Base-by-base conservation (phyloP, 2,797 vertebrate species). In the Mareca strepera region DNA sequence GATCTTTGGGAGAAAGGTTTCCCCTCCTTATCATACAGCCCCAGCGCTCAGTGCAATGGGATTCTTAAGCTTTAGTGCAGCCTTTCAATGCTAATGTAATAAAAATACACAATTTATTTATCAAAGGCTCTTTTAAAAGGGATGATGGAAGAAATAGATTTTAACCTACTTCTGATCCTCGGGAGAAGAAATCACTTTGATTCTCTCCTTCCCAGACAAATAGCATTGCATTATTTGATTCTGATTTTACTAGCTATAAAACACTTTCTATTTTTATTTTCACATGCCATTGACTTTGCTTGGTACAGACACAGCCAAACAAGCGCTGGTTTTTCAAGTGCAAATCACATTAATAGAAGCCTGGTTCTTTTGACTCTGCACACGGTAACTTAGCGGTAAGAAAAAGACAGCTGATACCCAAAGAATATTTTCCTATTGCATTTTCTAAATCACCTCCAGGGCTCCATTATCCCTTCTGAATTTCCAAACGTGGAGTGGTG, bases 231-330 rank as follows among this genome's bases (percentile, higher is more conserved):
- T 89, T 93, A 29, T 58, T 94, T 92, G 84, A 52, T 85, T 95
- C 77, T 93, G 88, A 92, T 91, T 92, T 92, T 95, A 93, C 93
- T 93, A 94, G 74, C 92, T 93, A 76, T 83, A 94, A 94, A 88
- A 63, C 84, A 31, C 41, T 58, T 93, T 86, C 78, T 80, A 58
- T 92, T 91, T 95, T 92, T 94, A 48, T 89, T 91, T 86, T 89
- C 94, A 95, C 90, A 87, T 95, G 70, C 84, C 93, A 76, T 29
- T 87, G 84, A 82, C 70, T 92, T 91, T 78, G 91, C 88, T 90
- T 87, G 78, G 86, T 88, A 59, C 64, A 68, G 69, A 28, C 62
- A 81, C 26, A 59, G 72, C 62, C 35, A 52, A 93, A 72, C n/a
- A 72, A 46, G 35, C 23, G 5, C 87, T 78, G 76, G 8, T 64